These are phyloP conservation scores for Philopedon plagiatum DNA, from an alignment of 2,888 invertebrate species.

Conservation along the genomic window DNA sequence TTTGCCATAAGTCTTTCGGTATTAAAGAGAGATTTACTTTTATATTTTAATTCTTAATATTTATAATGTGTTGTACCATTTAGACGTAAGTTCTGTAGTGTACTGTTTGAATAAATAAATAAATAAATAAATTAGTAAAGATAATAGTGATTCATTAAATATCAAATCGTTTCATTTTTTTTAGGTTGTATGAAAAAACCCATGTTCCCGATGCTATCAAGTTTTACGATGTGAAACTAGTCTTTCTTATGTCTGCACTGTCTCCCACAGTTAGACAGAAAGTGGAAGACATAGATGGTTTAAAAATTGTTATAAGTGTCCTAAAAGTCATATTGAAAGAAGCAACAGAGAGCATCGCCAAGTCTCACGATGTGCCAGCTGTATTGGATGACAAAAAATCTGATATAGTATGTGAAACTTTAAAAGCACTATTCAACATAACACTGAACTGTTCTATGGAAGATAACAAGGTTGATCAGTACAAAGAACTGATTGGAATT, in stretches of 20 bases:
- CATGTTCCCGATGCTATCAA: constrained; percentile 80
- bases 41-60: no score
- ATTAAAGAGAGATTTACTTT: no score
- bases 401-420: constrained; percentile 79
- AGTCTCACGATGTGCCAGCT: constrained; percentile 51
- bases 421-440: constrained; percentile 86
- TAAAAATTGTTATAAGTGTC: constrained; percentile 78
- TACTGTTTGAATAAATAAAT: no score
- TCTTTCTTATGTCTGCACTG: constrained; percentile 91
- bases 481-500: constrained; percentile 79
- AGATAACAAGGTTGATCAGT: constrained; percentile 81
- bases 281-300: constrained; percentile 79
- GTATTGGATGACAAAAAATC: constrained; percentile 70
- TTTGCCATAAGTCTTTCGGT: no score
- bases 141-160: no score
- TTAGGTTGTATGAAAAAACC: constrained; percentile 68
- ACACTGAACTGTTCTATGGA: constrained; percentile 71
- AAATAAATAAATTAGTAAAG: no score
- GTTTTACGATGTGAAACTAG: constrained; percentile 88
- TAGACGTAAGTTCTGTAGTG: no score
- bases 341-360: constrained; percentile 55
- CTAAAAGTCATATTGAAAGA: constrained; percentile 76
- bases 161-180: background rate
- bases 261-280: constrained; percentile 78
- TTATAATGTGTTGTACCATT: no score